Evolutionary conservation across 2,113 vertebrate species (phyloP).

Genomic region (Dromaius novaehollandiae): DNA sequence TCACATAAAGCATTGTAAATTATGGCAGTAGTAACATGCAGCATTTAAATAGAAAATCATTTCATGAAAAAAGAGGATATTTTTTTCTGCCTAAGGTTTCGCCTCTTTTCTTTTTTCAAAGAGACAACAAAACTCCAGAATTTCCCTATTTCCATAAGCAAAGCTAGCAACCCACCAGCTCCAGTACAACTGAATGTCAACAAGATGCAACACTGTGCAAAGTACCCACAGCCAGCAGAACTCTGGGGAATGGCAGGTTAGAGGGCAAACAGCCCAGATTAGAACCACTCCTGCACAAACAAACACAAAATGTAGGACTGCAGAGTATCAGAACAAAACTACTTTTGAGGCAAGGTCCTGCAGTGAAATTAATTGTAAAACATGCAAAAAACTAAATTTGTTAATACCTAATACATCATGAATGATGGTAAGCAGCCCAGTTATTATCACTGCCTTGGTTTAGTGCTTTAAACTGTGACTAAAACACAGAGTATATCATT

Average conservation of each 20-base stretch:
- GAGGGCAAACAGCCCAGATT: slow-evolving; percentile 38
- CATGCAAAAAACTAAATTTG: neutral
- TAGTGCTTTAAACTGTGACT: neutral
- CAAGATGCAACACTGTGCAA: neutral
- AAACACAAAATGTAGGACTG: slow-evolving; percentile 37
- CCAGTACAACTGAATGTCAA: neutral
- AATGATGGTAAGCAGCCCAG: neutral
- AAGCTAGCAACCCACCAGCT: neutral
- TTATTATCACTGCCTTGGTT: neutral
- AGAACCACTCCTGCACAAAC: slow-evolving; percentile 20
- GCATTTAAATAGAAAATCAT: neutral
- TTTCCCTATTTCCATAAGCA: neutral
- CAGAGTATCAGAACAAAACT: slow-evolving; percentile 44
- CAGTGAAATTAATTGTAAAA: slow-evolving; percentile 49
- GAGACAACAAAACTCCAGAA: neutral
- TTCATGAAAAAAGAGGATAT: neutral
- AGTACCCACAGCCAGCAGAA: neutral
- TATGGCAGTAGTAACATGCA: neutral
- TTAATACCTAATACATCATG: slow-evolving; percentile 46
- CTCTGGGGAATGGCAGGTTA: neutral
- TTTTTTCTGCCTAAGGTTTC: neutral
- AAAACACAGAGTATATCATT: neutral
- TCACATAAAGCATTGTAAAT: neutral
- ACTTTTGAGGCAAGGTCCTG: slow-evolving; percentile 19
- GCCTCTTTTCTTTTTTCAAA: neutral